phyloP scores from a whole-genome alignment of 2,888 invertebrate species.

The Thecophora atra region DNA sequence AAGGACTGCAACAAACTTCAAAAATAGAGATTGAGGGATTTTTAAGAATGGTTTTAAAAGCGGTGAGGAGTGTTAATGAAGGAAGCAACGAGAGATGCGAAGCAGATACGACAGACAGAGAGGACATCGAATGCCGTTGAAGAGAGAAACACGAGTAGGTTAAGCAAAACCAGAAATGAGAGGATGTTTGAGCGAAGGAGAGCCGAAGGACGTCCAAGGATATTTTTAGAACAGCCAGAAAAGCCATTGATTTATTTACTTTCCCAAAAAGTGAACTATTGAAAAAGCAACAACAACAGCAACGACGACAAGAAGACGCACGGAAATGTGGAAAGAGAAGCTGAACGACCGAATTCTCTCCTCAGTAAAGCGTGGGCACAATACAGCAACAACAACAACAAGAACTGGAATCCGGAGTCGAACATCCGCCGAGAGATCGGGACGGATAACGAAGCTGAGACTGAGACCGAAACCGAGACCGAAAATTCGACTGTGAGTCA shows the following conservation, averaged over 20 bases:
- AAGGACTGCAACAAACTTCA: conserved; percentile 1
- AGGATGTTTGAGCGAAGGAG: background rate
- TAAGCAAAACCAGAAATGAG: background rate
- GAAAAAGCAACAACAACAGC: background rate
- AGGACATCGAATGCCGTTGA: no score
- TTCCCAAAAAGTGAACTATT: background rate
- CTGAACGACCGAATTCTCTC: no score
- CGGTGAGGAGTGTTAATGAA: background rate
- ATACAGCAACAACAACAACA: background rate
- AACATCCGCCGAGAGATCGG: background rate
- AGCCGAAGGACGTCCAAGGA: background rate
- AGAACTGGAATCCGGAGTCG: background rate
- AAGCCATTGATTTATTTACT: background rate
- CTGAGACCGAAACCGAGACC: background rate
- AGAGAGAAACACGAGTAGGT: no score
- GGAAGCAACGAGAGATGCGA: background rate
- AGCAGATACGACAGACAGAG: background rate
- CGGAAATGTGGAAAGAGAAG: background rate
- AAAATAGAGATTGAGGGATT: background rate
- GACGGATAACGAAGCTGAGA: background rate
- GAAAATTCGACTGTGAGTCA: background rate
- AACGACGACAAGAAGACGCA: background rate
- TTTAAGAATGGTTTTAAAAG: background rate
- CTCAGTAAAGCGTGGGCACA: conserved; percentile 9
- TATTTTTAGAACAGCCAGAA: background rate